phyloP scores from a whole-genome alignment of 1,140 invertebrate genomes.

The Ips nitidus region DNA sequence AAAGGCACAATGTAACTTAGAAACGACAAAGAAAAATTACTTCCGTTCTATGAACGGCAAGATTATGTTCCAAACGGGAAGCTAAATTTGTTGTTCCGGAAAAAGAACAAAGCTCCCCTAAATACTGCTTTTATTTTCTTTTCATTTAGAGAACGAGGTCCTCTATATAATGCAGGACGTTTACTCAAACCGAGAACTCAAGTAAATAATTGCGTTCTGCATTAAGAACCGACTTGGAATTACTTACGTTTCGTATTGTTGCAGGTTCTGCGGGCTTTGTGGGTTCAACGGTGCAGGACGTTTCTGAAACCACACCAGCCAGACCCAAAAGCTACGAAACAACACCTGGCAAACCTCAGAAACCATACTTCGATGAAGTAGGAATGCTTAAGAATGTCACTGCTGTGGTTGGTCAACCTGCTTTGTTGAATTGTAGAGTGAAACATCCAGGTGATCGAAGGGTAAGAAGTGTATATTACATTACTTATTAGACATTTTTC shows the following conservation, averaged over 20 bases:
- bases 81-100: conserved; percentile 20
- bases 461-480: conserved; percentile 60
- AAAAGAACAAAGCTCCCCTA: conserved; percentile 1
- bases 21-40: conserved; percentile 20
- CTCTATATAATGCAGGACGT: not conserved
- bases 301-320: conserved; percentile 36
- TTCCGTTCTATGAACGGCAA: conserved; percentile 18
- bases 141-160: conserved; percentile 2
- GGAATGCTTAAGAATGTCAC: conserved; percentile 75
- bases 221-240: too few species aligned
- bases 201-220: too few species aligned
- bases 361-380: conserved; percentile 84
- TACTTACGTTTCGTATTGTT: not conserved
- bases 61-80: conserved; percentile 20
- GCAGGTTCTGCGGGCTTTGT: conserved; percentile 41
- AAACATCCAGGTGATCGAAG: conserved; percentile 86
- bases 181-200: too few species aligned
- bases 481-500: too few species aligned
- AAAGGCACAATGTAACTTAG: not conserved
- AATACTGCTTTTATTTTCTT: conserved; percentile 17
- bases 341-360: conserved; percentile 43
- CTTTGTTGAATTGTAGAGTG: conserved; percentile 78
- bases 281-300: conserved; percentile 33
- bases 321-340: conserved; percentile 42
- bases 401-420: conserved; percentile 79